Conservation (phyloP, 2,888 invertebrate genomes). For the Agrochola litura region DNA sequence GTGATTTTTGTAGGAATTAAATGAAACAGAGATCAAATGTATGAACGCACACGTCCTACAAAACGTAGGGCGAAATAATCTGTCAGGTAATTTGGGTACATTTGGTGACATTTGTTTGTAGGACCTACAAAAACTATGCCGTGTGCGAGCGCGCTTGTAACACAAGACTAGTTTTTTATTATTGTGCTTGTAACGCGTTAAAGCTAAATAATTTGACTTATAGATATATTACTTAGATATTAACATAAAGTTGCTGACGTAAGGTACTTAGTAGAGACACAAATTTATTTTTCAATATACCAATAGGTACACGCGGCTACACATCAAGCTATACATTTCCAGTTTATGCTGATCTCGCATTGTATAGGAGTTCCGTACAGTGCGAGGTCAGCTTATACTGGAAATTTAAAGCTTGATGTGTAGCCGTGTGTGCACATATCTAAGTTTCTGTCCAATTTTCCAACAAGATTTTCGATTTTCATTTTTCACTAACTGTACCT, state of each 20-base stretch:
- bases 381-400: too few relatives aligned
- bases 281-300: not conserved
- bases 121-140: not conserved
- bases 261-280: not conserved
- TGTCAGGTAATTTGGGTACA: too few relatives aligned
- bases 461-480: not conserved
- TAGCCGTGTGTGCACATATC: not conserved
- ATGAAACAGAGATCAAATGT: too few relatives aligned
- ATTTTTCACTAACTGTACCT: not conserved
- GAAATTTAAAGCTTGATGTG: too few relatives aligned
- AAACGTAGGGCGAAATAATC: too few relatives aligned
- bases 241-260: not conserved
- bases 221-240: not conserved
- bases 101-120: too few relatives aligned
- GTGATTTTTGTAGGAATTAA: too few relatives aligned
- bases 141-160: not conserved
- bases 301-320: not conserved
- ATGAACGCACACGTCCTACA: not conserved
- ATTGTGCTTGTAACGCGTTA: conserved; percentile 17
- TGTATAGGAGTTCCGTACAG: too few relatives aligned
- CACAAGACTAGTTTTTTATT: too few relatives aligned
- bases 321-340: too few relatives aligned
- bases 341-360: too few relatives aligned
- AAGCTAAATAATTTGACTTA: conserved; percentile 18
- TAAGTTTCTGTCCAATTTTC: not conserved